Percentiles rank a stretch among this genome's conserved stretches.
These are phyloP conservation scores for Platycheirus albimanus DNA, from an alignment of 2,888 invertebrate species.

Conservation along the genomic window DNA sequence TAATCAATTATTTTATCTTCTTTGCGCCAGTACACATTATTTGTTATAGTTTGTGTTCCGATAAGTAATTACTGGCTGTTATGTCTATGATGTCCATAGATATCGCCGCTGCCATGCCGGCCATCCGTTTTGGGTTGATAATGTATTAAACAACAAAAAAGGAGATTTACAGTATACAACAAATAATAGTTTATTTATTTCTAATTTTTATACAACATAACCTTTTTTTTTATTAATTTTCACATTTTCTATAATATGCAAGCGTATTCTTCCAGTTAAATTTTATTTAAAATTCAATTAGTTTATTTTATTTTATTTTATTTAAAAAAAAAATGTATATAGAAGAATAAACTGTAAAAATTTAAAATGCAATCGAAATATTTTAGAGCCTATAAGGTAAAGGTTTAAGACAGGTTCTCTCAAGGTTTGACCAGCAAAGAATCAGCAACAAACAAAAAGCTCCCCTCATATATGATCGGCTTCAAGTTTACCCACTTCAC, in stretches of 20 bases:
- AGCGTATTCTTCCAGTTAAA: slow-evolving; percentile 47
- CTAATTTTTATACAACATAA: slow-evolving; percentile 64
- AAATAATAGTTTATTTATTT: slow-evolving; percentile 62
- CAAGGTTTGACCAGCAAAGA: slow-evolving; percentile 36
- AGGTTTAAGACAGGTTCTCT: slow-evolving; percentile 27
- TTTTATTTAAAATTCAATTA: slow-evolving; percentile 55
- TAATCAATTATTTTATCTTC: too few relatives aligned
- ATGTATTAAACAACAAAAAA: slow-evolving; percentile 34
- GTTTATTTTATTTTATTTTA: slow-evolving; percentile 34
- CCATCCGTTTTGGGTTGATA: too few relatives aligned
- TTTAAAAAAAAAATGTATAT: slow-evolving; percentile 33
- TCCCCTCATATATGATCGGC: slow-evolving; percentile 46
- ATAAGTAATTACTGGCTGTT: slow-evolving; percentile 26
- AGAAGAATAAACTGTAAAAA: slow-evolving; percentile 52
- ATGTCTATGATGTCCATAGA: background rate
- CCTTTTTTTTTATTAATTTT: slow-evolving; percentile 48
- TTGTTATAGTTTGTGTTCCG: background rate
- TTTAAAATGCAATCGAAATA: slow-evolving; percentile 68
- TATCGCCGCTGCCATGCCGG: background rate
- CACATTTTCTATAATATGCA: slow-evolving; percentile 50
- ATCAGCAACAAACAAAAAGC: slow-evolving; percentile 4
- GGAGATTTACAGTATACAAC: slow-evolving; percentile 58
- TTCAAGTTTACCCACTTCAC: slow-evolving; percentile 77
- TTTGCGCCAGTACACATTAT: too few relatives aligned
- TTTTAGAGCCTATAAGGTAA: slow-evolving; percentile 47